phyloP scores from a whole-genome alignment of 1,140 invertebrate genomes.

The Latrodectus geometricus region DNA sequence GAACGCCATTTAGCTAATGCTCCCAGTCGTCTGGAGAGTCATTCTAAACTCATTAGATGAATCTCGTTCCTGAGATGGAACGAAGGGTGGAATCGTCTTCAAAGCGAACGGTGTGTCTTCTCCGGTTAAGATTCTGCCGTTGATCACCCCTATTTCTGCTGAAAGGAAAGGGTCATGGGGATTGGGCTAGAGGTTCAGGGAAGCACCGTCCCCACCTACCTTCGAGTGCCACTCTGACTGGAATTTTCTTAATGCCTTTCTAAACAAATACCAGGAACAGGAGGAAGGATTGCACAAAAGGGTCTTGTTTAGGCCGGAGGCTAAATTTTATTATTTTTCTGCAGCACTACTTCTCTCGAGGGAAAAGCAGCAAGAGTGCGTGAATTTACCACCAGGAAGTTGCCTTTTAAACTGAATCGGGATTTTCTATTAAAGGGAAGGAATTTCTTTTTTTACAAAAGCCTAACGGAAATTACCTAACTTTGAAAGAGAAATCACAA shows the following conservation, averaged over 20 bases:
- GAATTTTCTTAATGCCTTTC: slow-evolving; percentile 9
- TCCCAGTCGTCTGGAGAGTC: slow-evolving; percentile 32
- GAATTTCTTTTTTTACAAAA: too few relatives aligned
- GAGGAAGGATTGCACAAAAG: background rate
- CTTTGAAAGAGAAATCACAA: too few relatives aligned
- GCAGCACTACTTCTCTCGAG: too few relatives aligned
- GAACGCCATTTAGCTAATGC: slow-evolving; percentile 39
- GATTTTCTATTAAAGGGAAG: too few relatives aligned
- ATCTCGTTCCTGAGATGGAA: slow-evolving; percentile 10
- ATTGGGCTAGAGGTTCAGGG: background rate
- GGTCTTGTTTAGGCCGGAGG: background rate
- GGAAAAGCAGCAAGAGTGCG: too few relatives aligned
- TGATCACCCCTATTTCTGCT: slow-evolving; percentile 12
- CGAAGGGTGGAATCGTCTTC: slow-evolving; percentile 3
- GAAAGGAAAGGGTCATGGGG: background rate
- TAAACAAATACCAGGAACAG: slow-evolving; percentile 12
- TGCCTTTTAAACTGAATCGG: too few relatives aligned
- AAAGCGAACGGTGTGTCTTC: background rate
- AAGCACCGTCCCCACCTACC: slow-evolving; percentile 1
- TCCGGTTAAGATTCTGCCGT: slow-evolving; percentile 10
- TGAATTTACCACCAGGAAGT: too few relatives aligned
- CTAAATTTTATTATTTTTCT: too few relatives aligned
- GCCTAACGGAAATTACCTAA: too few relatives aligned
- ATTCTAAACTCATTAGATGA: slow-evolving; percentile 45
- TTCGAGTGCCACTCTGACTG: slow-evolving; percentile 1